A percentile compares a stretch with the other conserved stretches of the same genome.
These are phyloP conservation scores for Elysia chlorotica DNA, from an alignment of 1,140 invertebrate genomes.

Conservation along the genomic window DNA sequence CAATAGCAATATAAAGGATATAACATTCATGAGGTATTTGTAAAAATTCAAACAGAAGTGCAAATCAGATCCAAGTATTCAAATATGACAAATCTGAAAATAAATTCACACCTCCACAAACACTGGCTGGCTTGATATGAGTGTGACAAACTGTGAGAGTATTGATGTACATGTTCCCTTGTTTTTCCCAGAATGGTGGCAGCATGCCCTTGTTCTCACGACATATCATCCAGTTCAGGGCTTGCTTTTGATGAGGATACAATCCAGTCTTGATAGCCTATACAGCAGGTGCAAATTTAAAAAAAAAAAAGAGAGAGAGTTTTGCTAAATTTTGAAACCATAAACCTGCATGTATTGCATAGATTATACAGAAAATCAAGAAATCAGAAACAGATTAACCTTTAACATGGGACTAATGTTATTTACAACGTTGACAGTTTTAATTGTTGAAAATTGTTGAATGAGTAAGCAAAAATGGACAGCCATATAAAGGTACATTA, in stretches of 20 bases:
- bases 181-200: conserved; percentile 41
- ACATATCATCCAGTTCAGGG: conserved; percentile 86
- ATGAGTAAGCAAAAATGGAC: too few species aligned
- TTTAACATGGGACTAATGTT: too few species aligned
- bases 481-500: too few species aligned
- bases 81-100: neutral
- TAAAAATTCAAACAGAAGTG: neutral
- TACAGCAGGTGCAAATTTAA: neutral
- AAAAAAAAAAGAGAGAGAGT: too few species aligned
- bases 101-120: conserved; percentile 27
- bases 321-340: too few species aligned
- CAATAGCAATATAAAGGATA: neutral
- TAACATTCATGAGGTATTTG: neutral
- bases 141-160: conserved; percentile 26
- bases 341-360: too few species aligned
- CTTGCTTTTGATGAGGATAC: conserved; percentile 84
- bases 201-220: conserved; percentile 67
- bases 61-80: too few species aligned
- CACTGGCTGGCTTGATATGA: conserved; percentile 22
- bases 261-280: conserved; percentile 60
- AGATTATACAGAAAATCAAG: too few species aligned
- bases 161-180: conserved; percentile 27
- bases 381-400: too few species aligned
- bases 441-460: too few species aligned
- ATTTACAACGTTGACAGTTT: too few species aligned